Percentiles rank a stretch among this genome's conserved stretches.
Conservation (phyloP, 2,888 invertebrate genomes). For the Pristionchus entomophagus region DNA sequence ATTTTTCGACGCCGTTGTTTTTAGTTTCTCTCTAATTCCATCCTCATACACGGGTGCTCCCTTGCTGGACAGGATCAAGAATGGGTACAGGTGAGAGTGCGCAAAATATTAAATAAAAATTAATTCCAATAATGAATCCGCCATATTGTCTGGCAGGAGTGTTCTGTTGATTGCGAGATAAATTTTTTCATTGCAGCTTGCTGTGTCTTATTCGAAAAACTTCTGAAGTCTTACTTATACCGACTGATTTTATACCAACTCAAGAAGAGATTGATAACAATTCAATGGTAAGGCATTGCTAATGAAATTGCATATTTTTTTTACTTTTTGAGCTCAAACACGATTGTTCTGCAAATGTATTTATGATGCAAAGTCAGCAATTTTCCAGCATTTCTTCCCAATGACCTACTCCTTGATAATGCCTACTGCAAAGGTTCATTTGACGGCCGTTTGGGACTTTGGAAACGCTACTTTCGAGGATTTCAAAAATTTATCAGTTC, state of each 20-base stretch:
- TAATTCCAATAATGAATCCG: too few relatives aligned
- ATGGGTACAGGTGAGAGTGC: background rate
- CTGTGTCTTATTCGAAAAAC: background rate
- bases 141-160: too few relatives aligned
- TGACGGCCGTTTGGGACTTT: background rate
- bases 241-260: background rate
- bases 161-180: too few relatives aligned
- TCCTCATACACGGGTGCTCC: background rate
- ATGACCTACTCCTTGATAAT: background rate
- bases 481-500: background rate
- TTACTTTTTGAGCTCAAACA: background rate
- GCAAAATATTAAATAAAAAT: background rate
- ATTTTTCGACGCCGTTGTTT: background rate
- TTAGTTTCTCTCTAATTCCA: background rate
- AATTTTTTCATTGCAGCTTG: background rate
- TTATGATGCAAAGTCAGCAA: too few relatives aligned
- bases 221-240: background rate
- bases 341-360: background rate
- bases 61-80: background rate
- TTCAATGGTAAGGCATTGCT: background rate
- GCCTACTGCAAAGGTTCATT: background rate
- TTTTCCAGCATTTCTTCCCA: background rate
- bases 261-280: background rate
- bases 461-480: background rate
- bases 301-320: too few relatives aligned